Evolutionary conservation across 1,140 invertebrate genomes (phyloP).

Genomic region (Bombus soroeensis): DNA sequence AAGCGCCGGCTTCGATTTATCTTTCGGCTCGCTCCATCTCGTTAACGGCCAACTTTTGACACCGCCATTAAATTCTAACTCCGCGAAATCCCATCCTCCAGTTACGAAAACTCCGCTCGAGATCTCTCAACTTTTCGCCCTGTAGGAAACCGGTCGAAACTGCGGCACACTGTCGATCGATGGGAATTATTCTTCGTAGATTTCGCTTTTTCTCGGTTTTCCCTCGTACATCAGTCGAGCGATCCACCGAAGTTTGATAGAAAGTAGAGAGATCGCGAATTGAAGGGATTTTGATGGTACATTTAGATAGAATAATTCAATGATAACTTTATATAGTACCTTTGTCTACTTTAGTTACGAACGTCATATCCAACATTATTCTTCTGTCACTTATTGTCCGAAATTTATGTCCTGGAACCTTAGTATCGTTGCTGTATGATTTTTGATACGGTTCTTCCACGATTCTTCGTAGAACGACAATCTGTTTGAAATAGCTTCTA

Average conservation of each 20-base stretch:
- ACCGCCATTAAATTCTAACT: conserved; percentile 54
- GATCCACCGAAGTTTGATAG: background rate
- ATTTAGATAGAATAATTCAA: too few species aligned
- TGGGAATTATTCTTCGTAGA: background rate
- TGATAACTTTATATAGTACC: too few species aligned
- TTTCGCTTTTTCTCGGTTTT: background rate
- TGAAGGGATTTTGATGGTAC: background rate
- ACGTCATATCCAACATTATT: too few species aligned
- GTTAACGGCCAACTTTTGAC: conserved; percentile 53
- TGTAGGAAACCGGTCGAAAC: background rate
- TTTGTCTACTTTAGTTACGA: too few species aligned
- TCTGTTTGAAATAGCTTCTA: background rate
- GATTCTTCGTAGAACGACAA: background rate
- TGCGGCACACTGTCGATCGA: background rate
- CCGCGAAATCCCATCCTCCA: background rate
- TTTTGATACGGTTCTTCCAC: background rate
- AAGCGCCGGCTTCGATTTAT: conserved; percentile 60
- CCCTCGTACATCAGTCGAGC: background rate
- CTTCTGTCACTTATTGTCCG: too few species aligned
- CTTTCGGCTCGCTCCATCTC: conserved; percentile 55
- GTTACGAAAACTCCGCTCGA: background rate
- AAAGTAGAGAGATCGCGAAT: background rate
- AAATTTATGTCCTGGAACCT: too few species aligned
- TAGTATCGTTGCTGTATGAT: background rate
- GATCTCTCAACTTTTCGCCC: background rate